A percentile compares a stretch with the other conserved stretches of the same genome.
These are phyloP conservation scores for Tetragnatha montana DNA, from an alignment of 2,888 invertebrate genomes.

Conservation along the genomic window DNA sequence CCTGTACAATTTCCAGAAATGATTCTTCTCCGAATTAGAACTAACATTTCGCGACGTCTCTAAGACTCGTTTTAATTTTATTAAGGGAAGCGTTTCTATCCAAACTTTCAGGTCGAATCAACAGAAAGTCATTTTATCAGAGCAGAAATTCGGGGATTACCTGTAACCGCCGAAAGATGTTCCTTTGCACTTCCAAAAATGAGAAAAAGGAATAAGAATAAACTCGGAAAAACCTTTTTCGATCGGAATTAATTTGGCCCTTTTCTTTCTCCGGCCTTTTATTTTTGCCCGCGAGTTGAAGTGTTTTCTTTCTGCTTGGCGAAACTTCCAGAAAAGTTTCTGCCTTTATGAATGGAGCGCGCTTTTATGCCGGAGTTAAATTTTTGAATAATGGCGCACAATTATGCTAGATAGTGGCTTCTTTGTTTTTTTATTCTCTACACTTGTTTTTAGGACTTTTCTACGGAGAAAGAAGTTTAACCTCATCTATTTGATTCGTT, in stretches of 20 bases:
- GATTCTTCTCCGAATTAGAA: background rate
- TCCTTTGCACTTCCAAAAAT: slow-evolving; percentile 24
- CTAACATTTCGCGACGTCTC: background rate
- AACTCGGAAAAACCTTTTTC: slow-evolving; percentile 16
- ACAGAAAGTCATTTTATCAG: slow-evolving; percentile 15
- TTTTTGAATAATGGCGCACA: slow-evolving; percentile 16
- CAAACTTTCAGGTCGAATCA: slow-evolving; percentile 10
- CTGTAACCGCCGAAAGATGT: slow-evolving; percentile 30
- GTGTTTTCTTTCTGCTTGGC: slow-evolving; percentile 39
- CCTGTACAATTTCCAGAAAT: background rate
- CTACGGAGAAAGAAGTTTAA: background rate
- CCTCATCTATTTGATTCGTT: background rate
- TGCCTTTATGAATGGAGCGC: slow-evolving; percentile 23
- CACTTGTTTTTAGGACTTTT: background rate
- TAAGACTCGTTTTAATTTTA: background rate
- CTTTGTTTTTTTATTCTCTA: background rate
- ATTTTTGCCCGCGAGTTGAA: slow-evolving; percentile 39
- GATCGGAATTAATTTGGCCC: slow-evolving; percentile 41
- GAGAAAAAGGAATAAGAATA: slow-evolving; percentile 21
- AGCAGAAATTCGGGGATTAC: slow-evolving; percentile 30
- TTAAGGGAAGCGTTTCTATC: background rate
- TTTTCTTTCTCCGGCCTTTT: background rate
- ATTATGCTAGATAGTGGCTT: background rate
- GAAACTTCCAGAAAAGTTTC: slow-evolving; percentile 13
- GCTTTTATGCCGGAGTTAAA: slow-evolving; percentile 18